Base-by-base conservation (phyloP, 1,140 invertebrate species). In the Portunus trituberculatus region DNA sequence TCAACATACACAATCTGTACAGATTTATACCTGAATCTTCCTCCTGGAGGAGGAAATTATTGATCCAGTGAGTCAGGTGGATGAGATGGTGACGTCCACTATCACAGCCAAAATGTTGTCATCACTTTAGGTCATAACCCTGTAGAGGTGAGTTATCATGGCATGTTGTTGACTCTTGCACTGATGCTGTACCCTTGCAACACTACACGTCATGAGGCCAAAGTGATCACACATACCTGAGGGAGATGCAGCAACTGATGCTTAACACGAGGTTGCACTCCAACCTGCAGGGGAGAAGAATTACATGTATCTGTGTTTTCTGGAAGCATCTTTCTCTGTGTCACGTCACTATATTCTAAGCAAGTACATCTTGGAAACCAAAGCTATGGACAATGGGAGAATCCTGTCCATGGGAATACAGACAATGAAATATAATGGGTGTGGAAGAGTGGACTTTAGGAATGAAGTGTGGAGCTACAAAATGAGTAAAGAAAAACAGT, bases 231-330 rank as follows among this genome's bases (percentile, higher is more conserved):
- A 84, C 91, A 92, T 95, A 95, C 94, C 94, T 95, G 94, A 95
- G 94, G 94, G 94, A 95, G 94, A 95, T 95, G 91, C 94, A 95
- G 94, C 94, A 95, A 95, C 94, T 95, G 91, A 95, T 82, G 84
- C 94, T 92, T 46, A 92, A 95, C 45, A 94, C 86, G 84, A 95
- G 91, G 90, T 93, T 92, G 91, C 86, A 84, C 90, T 95, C 90
- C 94, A 93, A 95, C 91, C 94, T 92, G 91, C 39, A 0, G n/a
- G 46, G 39, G 52, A 20, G 16, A 59, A 59, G 3, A 59, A 59
- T 12, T 14, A 59, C 14, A 52, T 59, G 16, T 59, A 59, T 10
- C 10, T 59, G 52, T 59, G 52, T 59, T 59, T 20, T 10, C 8
- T 2, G 52, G 12, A 59, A 10, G 8, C 16, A 59, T 59, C 52